These are phyloP conservation scores for Drosophila mulleri DNA, from an alignment of 2,888 invertebrate genomes.

Conservation along the genomic window DNA sequence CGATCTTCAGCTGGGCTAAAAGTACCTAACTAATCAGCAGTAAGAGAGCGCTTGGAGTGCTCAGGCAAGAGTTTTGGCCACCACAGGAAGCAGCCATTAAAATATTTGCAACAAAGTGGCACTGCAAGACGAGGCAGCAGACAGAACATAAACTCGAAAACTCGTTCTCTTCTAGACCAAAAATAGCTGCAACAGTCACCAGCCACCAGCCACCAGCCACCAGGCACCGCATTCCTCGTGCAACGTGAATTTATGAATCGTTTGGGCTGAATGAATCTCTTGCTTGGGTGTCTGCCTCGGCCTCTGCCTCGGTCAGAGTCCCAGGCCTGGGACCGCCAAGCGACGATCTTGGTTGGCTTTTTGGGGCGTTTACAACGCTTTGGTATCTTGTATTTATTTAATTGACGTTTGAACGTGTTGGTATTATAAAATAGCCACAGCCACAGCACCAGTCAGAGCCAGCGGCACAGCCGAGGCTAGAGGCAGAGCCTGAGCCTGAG, in stretches of 20 bases:
- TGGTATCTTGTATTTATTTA: constrained; percentile 81
- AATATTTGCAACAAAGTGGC: constrained; percentile 50
- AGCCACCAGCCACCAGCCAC: not conserved
- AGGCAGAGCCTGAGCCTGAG: constrained; percentile 42
- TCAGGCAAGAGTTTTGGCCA: constrained; percentile 51
- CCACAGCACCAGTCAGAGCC: constrained; percentile 39
- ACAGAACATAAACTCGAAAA: constrained; percentile 30
- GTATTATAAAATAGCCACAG: constrained; percentile 74
- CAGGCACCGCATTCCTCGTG: constrained; percentile 42
- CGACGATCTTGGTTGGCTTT: constrained; percentile 45
- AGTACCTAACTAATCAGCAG: constrained; percentile 6
- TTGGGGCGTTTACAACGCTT: constrained; percentile 78
- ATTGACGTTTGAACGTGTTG: constrained; percentile 80
- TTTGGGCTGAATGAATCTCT: constrained; percentile 70
- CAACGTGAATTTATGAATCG: constrained; percentile 75
- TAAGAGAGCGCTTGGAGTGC: constrained; percentile 30
- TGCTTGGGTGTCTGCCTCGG: constrained; percentile 45
- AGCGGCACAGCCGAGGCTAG: constrained; percentile 5
- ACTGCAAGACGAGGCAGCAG: not conserved
- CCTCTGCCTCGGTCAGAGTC: constrained; percentile 1
- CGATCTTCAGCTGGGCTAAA: constrained; percentile 28
- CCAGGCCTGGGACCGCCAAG: constrained; percentile 14
- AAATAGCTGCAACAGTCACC: constrained; percentile 51
- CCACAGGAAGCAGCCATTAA: constrained; percentile 79
- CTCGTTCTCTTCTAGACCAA: constrained; percentile 69